A percentile compares a stretch with the other conserved stretches of the same genome.
Conservation (phyloP, 1,140 invertebrate species). For the Diabrotica undecimpunctata region DNA sequence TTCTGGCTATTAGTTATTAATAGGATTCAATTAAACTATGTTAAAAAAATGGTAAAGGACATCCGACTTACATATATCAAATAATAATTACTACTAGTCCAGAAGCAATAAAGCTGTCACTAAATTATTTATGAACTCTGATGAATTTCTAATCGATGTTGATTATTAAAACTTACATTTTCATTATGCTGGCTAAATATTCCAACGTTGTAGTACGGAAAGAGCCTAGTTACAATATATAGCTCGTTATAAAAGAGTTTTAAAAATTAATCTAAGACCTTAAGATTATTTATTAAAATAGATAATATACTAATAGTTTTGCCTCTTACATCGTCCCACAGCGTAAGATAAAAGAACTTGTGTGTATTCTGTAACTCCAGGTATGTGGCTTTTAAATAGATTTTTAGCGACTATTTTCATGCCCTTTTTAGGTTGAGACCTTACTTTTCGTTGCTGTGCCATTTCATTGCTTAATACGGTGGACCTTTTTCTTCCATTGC, state of each 20-base stretch:
- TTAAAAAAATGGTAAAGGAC: conserved; percentile 5
- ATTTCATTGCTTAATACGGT: too few species aligned
- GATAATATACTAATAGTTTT: too few species aligned
- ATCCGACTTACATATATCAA: conserved; percentile 13
- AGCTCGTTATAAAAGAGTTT: background rate
- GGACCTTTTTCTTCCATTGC: too few species aligned
- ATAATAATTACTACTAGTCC: conserved; percentile 11
- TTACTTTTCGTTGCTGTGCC: too few species aligned
- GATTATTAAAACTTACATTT: background rate
- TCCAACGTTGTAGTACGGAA: background rate
- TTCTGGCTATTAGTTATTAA: background rate
- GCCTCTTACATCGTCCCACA: too few species aligned
- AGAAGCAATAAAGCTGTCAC: conserved; percentile 15
- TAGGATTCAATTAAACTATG: conserved; percentile 4
- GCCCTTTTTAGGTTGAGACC: too few species aligned
- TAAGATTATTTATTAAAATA: too few species aligned
- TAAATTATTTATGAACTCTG: background rate
- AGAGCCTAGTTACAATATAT: background rate
- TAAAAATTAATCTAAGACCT: too few species aligned
- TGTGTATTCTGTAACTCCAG: too few species aligned
- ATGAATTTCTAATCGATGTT: background rate
- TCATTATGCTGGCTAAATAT: background rate
- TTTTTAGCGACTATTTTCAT: too few species aligned
- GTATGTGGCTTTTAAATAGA: too few species aligned
- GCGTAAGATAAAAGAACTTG: too few species aligned